These are phyloP conservation scores for Plagodis pulveraria DNA, from an alignment of 2,888 invertebrate genomes.

Conservation along the genomic window DNA sequence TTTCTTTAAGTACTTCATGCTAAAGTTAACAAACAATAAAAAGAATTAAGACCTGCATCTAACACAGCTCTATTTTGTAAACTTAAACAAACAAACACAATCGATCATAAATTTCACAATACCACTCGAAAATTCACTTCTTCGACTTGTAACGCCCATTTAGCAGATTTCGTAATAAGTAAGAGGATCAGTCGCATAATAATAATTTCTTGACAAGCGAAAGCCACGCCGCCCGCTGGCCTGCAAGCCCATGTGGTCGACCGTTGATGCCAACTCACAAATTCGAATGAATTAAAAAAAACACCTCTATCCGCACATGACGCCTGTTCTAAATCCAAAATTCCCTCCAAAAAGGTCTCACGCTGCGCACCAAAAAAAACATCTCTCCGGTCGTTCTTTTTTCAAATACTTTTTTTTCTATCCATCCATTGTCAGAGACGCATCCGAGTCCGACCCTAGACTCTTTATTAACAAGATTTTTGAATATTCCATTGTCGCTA, in stretches of 20 bases:
- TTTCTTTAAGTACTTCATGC: not conserved
- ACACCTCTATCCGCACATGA: conserved; percentile 68
- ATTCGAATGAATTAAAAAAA: conserved; percentile 52
- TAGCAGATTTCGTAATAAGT: conserved; percentile 61
- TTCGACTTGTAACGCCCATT: conserved; percentile 59
- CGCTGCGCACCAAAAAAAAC: conserved; percentile 76
- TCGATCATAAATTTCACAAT: conserved; percentile 48
- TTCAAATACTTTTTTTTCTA: conserved; percentile 54
- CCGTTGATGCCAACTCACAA: conserved; percentile 31
- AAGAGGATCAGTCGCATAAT: conserved; percentile 56
- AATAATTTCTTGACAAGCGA: conserved; percentile 62
- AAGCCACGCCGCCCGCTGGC: conserved; percentile 53
- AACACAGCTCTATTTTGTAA: conserved; percentile 46
- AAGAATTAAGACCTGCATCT: conserved; percentile 16
- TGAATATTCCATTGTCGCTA: conserved; percentile 83
- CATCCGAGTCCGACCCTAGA: conserved; percentile 62
- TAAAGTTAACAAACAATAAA: conserved; percentile 3
- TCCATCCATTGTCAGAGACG: conserved; percentile 56
- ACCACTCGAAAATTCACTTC: conserved; percentile 47
- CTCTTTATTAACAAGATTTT: conserved; percentile 84
- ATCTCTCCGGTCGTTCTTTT: conserved; percentile 64
- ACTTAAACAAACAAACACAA: conserved; percentile 60
- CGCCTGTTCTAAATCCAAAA: conserved; percentile 77
- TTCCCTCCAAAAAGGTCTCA: conserved; percentile 81
- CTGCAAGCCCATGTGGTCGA: conserved; percentile 45